These are phyloP conservation scores for Odocoileus virginianus DNA, from an alignment of 2,113 vertebrate species.

Conservation along the genomic window DNA sequence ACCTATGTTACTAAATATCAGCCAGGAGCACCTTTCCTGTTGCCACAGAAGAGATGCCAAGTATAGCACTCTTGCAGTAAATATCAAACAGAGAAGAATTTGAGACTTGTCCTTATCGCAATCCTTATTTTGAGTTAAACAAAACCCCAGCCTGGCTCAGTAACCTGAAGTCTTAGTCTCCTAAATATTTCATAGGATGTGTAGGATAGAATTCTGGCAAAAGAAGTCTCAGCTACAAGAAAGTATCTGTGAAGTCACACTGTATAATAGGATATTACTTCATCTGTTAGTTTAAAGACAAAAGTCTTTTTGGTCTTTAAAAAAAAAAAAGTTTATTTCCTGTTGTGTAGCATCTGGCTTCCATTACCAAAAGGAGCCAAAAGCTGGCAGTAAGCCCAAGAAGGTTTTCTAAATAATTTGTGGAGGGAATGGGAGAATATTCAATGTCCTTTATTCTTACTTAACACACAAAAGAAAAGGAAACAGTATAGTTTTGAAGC, in stretches of 20 bases:
- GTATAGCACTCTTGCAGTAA: background rate
- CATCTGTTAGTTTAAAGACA: conserved; percentile 54
- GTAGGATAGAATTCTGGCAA: conserved; percentile 56
- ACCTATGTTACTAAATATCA: background rate
- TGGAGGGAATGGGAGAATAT: conserved; percentile 4
- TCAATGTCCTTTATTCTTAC: conserved; percentile 40
- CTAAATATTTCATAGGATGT: conserved; percentile 65
- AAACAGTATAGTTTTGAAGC: conserved; percentile 3
- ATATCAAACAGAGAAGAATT: background rate
- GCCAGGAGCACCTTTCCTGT: background rate
- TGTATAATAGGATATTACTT: conserved; percentile 50
- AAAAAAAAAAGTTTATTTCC: conserved; percentile 63
- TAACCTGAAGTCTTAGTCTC: conserved; percentile 24
- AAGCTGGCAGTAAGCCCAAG: conserved; percentile 61
- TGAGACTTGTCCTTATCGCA: conserved; percentile 21
- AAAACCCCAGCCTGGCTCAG: background rate
- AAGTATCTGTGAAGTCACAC: conserved; percentile 45
- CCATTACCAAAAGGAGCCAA: conserved; percentile 45
- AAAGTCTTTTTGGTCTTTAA: conserved; percentile 9
- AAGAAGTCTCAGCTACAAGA: conserved; percentile 26
- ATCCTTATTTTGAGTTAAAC: conserved; percentile 33
- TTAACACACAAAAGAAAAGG: conserved; percentile 46
- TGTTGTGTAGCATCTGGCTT: conserved; percentile 60
- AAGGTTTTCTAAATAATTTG: conserved; percentile 54
- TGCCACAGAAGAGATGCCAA: background rate